A percentile compares a stretch with the other conserved stretches of the same genome.
Evolutionary conservation across 2,113 vertebrate genomes (phyloP).

Genomic region (Malurus alboscapulatus): DNA sequence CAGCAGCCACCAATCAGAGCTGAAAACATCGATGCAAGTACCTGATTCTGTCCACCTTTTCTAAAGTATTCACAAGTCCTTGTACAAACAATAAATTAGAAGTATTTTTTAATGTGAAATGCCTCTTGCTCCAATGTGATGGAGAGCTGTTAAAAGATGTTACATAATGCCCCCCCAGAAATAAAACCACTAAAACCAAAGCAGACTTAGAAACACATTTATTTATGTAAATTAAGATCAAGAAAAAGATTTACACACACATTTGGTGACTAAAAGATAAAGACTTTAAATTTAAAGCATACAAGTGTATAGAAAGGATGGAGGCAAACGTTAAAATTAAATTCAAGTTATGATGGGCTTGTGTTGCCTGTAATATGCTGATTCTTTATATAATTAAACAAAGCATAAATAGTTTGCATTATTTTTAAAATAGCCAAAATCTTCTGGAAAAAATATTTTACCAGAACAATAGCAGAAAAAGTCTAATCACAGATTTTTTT

Average conservation of each 20-base stretch:
- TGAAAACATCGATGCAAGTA: background rate
- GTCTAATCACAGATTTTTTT: background rate
- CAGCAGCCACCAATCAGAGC: background rate
- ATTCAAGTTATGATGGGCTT: background rate
- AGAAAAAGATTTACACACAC: background rate
- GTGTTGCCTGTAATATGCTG: background rate
- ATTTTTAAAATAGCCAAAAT: background rate
- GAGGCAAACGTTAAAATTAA: background rate
- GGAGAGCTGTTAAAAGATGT: background rate
- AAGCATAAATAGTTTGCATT: background rate
- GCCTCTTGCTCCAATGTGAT: background rate
- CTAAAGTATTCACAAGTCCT: background rate
- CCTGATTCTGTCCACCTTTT: background rate
- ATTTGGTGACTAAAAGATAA: background rate
- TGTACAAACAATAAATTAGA: background rate
- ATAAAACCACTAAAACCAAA: background rate
- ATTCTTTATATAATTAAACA: background rate
- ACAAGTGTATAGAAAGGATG: background rate
- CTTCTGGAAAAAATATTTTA: background rate
- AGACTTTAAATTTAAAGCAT: background rate
- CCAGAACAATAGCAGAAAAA: background rate
- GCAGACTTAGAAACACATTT: background rate
- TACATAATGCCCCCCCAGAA: background rate
- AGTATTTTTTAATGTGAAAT: background rate
- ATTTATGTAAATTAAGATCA: background rate